A percentile compares a stretch with the other conserved stretches of the same genome.
Evolutionary conservation across 2,888 invertebrate genomes (phyloP).

Genomic region (Cheilosia vernalis): DNA sequence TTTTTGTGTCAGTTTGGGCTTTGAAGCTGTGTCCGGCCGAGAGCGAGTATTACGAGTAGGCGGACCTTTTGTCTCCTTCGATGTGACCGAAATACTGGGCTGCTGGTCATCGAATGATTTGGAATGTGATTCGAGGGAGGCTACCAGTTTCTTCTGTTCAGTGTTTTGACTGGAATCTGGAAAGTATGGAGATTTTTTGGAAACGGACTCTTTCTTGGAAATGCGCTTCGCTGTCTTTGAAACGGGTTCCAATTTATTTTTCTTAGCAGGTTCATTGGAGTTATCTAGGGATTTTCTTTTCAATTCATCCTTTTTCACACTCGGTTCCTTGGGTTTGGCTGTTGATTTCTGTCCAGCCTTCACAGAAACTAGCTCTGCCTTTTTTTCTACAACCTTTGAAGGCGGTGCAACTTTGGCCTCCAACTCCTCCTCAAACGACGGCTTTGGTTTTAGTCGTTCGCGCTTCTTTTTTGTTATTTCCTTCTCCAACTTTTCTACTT

Average conservation of each 20-base stretch:
- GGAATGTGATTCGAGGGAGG: conserved; percentile 12
- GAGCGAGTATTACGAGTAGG: conserved; percentile 2
- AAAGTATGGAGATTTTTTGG: conserved; percentile 35
- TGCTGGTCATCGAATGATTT: conserved; percentile 47
- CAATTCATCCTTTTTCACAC: conserved; percentile 2
- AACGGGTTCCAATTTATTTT: neutral
- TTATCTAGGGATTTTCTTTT: conserved; percentile 47
- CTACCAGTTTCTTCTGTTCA: neutral
- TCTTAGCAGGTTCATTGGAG: conserved; percentile 29
- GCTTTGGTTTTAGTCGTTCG: conserved; percentile 31
- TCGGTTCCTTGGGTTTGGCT: neutral
- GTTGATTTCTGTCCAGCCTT: neutral
- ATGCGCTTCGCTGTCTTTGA: neutral
- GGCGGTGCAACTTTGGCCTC: conserved; percentile 21
- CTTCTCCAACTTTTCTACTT: conserved; percentile 41
- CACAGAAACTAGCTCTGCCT: neutral
- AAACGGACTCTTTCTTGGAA: too few species aligned
- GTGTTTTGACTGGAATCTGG: neutral
- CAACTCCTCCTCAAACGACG: conserved; percentile 52
- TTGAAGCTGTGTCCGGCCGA: neutral
- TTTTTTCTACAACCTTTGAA: neutral
- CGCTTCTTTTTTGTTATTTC: conserved; percentile 38
- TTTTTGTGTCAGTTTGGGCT: conserved; percentile 7
- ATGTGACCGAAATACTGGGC: conserved; percentile 45
- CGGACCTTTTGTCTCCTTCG: neutral